Conservation (phyloP, 2,888 invertebrate species). For the Adelognathus sp. region DNA sequence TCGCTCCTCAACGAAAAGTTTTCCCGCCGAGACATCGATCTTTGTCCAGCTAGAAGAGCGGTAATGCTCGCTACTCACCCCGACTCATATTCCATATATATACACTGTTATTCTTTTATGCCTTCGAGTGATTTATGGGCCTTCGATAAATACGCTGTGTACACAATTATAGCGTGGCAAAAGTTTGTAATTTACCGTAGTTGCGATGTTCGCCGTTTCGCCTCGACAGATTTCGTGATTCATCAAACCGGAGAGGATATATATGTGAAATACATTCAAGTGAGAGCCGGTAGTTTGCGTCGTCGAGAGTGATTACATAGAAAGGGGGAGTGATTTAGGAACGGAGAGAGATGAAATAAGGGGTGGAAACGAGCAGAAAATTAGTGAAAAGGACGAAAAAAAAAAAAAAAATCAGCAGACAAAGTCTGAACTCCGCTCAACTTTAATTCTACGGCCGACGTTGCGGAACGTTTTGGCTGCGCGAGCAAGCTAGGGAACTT, state of each 20-base stretch:
- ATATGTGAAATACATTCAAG: not conserved
- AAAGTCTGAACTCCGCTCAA: constrained; percentile 53
- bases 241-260: constrained; percentile 32
- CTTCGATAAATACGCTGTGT: constrained; percentile 33
- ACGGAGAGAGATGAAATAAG: not conserved
- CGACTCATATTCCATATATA: not conserved
- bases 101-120: constrained; percentile 15
- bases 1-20: constrained; percentile 15
- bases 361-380: constrained; percentile 18
- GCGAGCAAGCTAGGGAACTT: constrained; percentile 29
- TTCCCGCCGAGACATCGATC: constrained; percentile 33
- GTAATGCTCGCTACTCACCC: not conserved
- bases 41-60: constrained; percentile 22
- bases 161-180: constrained; percentile 23
- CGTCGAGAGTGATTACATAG: constrained; percentile 19
- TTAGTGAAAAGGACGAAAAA: not conserved
- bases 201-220: not conserved
- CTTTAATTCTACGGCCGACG: constrained; percentile 53
- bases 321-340: constrained; percentile 43
- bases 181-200: constrained; percentile 34
- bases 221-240: constrained; percentile 40
- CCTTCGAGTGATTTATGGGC: constrained; percentile 42
- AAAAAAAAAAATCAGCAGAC: constrained; percentile 50
- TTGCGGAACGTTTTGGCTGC: constrained; percentile 22
- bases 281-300: too few species aligned